Percentiles rank a stretch among this genome's conserved stretches.
phyloP scores from a whole-genome alignment of 2,797 vertebrate genomes.

The Peromyscus eremicus region DNA sequence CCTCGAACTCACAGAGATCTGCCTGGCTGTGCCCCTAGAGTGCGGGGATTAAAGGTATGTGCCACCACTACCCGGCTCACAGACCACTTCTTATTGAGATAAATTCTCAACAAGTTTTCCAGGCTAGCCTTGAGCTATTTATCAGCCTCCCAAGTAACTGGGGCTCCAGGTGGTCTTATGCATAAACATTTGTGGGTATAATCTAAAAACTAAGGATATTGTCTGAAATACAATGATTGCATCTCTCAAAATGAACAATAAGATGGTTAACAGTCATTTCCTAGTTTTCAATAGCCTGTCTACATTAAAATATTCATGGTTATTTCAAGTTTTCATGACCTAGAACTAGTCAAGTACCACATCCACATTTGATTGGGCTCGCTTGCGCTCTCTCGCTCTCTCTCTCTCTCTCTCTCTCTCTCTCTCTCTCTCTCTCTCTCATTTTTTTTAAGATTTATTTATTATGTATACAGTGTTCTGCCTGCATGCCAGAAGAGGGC shows the following conservation, averaged over 20 bases:
- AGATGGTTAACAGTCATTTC: background rate
- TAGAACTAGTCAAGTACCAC: background rate
- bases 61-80: background rate
- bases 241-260: background rate
- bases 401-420: background rate
- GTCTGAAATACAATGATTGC: background rate
- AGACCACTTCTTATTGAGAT: background rate
- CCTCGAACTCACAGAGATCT: too few species aligned
- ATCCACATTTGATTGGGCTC: background rate
- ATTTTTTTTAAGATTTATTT: too few species aligned
- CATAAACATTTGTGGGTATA: background rate
- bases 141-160: background rate
- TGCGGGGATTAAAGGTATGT: too few species aligned
- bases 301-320: background rate
- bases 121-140: background rate
- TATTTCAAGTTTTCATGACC: background rate
- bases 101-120: background rate
- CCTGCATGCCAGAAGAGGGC: too few species aligned
- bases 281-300: background rate
- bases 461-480: too few species aligned
- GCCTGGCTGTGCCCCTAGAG: too few species aligned
- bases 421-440: background rate
- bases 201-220: background rate
- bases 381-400: background rate
- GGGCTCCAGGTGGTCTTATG: background rate